phyloP scores from a whole-genome alignment of 1,140 invertebrate species.

The Cecropterus lyciades region DNA sequence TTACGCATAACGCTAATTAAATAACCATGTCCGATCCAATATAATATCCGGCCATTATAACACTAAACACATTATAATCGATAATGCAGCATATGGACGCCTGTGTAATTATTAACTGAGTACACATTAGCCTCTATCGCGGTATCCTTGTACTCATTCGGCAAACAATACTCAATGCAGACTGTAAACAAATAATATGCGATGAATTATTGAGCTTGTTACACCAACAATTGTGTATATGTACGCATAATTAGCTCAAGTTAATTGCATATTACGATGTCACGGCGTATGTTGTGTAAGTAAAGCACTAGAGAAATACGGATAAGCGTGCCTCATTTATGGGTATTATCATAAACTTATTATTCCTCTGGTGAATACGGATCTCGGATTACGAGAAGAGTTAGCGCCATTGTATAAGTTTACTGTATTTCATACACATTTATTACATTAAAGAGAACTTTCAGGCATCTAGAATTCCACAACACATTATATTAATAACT shows the following conservation, averaged over 20 bases:
- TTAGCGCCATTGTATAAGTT: too few species aligned
- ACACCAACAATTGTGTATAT: slow-evolving; percentile 54
- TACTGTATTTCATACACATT: too few species aligned
- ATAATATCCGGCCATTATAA: slow-evolving; percentile 31
- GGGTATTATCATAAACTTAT: too few species aligned
- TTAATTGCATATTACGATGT: slow-evolving; percentile 51
- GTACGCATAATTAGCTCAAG: slow-evolving; percentile 56
- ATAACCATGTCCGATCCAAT: slow-evolving; percentile 21
- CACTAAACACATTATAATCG: slow-evolving; percentile 52
- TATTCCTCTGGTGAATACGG: too few species aligned
- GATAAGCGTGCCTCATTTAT: too few species aligned
- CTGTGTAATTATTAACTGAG: slow-evolving; percentile 78
- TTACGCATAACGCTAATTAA: slow-evolving; percentile 8
- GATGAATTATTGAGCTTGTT: slow-evolving; percentile 72
- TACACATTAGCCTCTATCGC: slow-evolving; percentile 68
- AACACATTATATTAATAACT: too few species aligned
- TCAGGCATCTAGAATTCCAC: too few species aligned
- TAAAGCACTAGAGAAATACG: slow-evolving; percentile 10
- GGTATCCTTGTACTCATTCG: slow-evolving; percentile 76
- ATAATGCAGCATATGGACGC: slow-evolving; percentile 61
- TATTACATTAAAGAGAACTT: too few species aligned
- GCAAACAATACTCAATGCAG: slow-evolving; percentile 71
- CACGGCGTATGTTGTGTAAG: slow-evolving; percentile 26
- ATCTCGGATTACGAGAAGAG: too few species aligned
- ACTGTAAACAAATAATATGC: slow-evolving; percentile 76